Conservation (phyloP, 2,888 invertebrate species). For the Rambutsinella grinnellia region DNA sequence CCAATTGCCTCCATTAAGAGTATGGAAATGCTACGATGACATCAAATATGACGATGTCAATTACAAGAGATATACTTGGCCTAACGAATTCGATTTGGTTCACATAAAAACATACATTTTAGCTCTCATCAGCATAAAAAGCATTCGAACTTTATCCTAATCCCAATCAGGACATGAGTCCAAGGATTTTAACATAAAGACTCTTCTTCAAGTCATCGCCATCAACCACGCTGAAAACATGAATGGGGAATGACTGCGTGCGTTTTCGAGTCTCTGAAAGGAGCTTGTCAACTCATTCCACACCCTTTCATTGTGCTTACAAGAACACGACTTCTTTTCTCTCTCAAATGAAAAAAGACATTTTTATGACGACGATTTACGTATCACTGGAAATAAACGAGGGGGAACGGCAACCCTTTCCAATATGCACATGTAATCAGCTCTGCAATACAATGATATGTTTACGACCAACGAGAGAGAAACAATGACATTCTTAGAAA, state of each 20-base stretch:
- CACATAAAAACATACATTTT: too few species aligned
- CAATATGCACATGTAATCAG: too few species aligned
- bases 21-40: constrained; percentile 2
- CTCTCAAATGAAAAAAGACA: constrained; percentile 8
- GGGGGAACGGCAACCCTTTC: constrained; percentile 28
- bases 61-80: constrained; percentile 2
- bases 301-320: constrained; percentile 6
- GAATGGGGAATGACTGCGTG: background rate
- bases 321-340: constrained; percentile 3
- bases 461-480: too few species aligned
- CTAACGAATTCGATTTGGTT: too few species aligned
- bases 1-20: too few species aligned
- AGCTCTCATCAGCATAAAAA: too few species aligned
- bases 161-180: background rate
- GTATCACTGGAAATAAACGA: constrained; percentile 25
- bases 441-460: too few species aligned
- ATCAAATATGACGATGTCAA: constrained; percentile 16
- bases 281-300: background rate
- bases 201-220: background rate
- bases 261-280: background rate
- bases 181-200: background rate
- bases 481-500: too few species aligned
- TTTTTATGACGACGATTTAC: constrained; percentile 43
- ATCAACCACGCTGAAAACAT: background rate
- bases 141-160: background rate